A percentile compares a stretch with the other conserved stretches of the same genome.
These are phyloP conservation scores for Pemphigus obesinymphae DNA, from an alignment of 1,140 invertebrate genomes.

Conservation along the genomic window DNA sequence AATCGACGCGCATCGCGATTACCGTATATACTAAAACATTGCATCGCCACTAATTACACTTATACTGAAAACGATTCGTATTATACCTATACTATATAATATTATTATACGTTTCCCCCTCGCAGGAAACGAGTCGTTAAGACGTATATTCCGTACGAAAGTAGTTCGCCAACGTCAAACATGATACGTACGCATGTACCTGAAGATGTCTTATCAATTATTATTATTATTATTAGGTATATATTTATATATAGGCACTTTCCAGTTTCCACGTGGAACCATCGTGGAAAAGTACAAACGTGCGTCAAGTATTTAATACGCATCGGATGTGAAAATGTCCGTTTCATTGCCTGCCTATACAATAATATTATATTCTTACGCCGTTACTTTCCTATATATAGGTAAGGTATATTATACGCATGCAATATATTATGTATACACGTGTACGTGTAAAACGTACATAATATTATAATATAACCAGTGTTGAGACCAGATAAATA, in stretches of 20 bases:
- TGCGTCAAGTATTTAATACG: too few species aligned
- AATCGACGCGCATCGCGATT: slow-evolving; percentile 6
- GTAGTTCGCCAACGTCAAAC: slow-evolving; percentile 25
- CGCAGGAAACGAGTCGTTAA: background rate
- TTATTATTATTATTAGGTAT: background rate
- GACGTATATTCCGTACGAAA: background rate
- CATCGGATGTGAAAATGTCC: background rate
- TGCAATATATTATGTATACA: too few species aligned
- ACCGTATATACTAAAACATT: background rate
- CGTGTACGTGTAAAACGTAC: too few species aligned
- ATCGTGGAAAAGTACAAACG: too few species aligned
- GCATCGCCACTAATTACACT: background rate
- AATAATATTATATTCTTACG: too few species aligned
- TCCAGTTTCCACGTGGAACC: background rate
- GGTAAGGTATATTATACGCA: too few species aligned
- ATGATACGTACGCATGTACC: background rate
- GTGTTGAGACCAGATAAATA: too few species aligned
- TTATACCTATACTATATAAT: background rate
- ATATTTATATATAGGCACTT: background rate
- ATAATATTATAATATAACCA: too few species aligned
- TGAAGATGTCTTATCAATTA: slow-evolving; percentile 14
- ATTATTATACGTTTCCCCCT: background rate
- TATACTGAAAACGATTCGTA: background rate
- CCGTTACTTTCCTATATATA: too few species aligned
- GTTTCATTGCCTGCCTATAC: too few species aligned